These are phyloP conservation scores for Loripinus fragilis DNA, from an alignment of 2,888 invertebrate species.

Conservation along the genomic window DNA sequence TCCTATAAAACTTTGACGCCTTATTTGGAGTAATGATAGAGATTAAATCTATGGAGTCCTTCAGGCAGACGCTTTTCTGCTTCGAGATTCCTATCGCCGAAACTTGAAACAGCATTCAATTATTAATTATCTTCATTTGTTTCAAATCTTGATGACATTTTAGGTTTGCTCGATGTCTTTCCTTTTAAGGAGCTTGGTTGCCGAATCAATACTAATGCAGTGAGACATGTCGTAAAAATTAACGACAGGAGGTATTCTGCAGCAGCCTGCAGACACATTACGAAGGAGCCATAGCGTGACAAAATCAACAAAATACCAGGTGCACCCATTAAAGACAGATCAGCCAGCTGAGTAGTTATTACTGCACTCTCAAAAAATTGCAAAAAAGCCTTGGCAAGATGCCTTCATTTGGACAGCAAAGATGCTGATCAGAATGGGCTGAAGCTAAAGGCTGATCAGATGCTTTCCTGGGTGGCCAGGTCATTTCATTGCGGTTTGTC, in stretches of 20 bases:
- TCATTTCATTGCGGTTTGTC: too few relatives aligned
- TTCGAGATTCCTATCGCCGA: not conserved
- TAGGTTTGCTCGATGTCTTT: conserved; percentile 1
- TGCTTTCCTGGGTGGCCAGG: too few relatives aligned
- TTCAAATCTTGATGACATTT: conserved; percentile 12
- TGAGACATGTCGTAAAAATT: conserved; percentile 18
- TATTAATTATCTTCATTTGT: not conserved
- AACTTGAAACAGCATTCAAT: conserved; percentile 15
- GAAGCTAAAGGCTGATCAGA: too few relatives aligned
- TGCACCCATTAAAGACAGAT: too few relatives aligned
- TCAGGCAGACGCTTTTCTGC: not conserved
- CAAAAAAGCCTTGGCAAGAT: too few relatives aligned
- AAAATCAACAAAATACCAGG: too few relatives aligned
- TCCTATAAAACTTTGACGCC: too few relatives aligned
- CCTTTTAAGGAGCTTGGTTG: conserved; percentile 3
- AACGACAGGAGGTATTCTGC: not conserved
- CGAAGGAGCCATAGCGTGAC: not conserved
- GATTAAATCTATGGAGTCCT: conserved; percentile 9
- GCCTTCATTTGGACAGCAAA: too few relatives aligned
- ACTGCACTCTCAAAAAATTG: too few relatives aligned
- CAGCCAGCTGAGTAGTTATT: too few relatives aligned
- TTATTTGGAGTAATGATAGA: too few relatives aligned
- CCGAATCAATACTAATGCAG: conserved; percentile 9
- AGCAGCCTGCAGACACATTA: conserved; percentile 14
- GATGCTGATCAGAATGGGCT: too few relatives aligned